Percentiles rank a stretch among this genome's conserved stretches.
phyloP scores from a whole-genome alignment of 2,113 vertebrate genomes.

The Poeciliopsis turrubarensis region DNA sequence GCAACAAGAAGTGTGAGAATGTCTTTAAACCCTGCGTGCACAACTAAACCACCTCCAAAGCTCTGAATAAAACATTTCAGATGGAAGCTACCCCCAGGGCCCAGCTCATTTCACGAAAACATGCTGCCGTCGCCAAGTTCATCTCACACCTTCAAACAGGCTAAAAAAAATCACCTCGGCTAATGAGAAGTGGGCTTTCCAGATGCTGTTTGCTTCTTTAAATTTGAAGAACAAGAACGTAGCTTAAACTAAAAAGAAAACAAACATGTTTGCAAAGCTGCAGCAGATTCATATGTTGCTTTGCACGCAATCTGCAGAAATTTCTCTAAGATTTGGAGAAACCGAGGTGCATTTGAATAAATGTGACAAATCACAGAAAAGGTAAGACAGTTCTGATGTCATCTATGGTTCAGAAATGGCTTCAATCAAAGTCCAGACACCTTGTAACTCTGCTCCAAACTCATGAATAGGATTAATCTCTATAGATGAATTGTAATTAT shows the following conservation, averaged over 20 bases:
- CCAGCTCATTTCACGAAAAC: neutral
- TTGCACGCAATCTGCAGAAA: neutral
- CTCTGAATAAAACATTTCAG: slow-evolving; percentile 8
- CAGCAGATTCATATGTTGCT: neutral
- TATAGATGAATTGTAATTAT: no score
- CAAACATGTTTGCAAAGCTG: neutral
- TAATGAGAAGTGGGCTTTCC: neutral
- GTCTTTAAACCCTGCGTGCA: slow-evolving; percentile 1
- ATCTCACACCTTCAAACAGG: neutral
- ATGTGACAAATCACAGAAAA: neutral
- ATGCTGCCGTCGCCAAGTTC: neutral
- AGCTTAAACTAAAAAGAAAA: neutral
- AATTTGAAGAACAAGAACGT: neutral
- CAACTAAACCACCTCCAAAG: neutral
- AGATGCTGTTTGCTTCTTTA: neutral
- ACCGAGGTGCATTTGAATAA: neutral
- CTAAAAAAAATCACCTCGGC: neutral
- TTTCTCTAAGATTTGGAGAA: neutral
- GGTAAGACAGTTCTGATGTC: no score
- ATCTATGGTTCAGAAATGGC: no score
- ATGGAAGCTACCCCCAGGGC: neutral
- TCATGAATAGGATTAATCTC: no score
- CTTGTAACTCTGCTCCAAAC: no score
- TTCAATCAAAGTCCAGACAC: no score
- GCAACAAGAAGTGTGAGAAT: neutral